phyloP scores from a whole-genome alignment of 2,888 invertebrate genomes.

The Anthrax anthrax region DNA sequence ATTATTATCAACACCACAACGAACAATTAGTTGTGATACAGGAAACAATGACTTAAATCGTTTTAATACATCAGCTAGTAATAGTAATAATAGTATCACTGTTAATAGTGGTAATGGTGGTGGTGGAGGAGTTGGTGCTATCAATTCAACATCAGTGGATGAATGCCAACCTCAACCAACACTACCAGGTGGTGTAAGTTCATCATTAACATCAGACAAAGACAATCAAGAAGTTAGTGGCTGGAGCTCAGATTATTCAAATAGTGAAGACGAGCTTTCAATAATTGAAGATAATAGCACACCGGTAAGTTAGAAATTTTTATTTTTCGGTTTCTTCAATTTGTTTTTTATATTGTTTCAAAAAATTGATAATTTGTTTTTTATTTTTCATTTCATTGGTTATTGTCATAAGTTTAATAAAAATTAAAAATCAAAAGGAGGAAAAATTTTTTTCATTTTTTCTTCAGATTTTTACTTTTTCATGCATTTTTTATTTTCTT shows the following conservation, averaged over 20 bases:
- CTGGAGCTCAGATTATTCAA: conserved; percentile 86
- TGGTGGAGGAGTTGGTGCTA: conserved; percentile 14
- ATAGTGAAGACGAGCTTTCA: conserved; percentile 74
- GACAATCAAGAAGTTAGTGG: conserved; percentile 56
- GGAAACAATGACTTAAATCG: conserved; percentile 9
- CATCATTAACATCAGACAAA: conserved; percentile 23
- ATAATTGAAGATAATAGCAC: conserved; percentile 47
- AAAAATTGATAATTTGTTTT: too few relatives aligned
- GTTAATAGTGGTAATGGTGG: conserved; percentile 28
- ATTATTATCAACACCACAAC: conserved; percentile 25
- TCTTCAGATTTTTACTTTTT: neutral
- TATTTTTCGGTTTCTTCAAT: neutral
- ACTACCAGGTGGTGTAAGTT: conserved; percentile 7
- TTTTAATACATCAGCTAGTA: neutral
- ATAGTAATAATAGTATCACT: conserved; percentile 17
- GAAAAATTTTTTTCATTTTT: too few relatives aligned
- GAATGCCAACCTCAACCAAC: conserved; percentile 14
- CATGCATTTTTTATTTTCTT: conserved; percentile 11
- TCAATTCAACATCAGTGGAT: conserved; percentile 17
- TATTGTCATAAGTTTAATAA: too few relatives aligned
- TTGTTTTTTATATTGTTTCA: neutral
- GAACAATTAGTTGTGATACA: conserved; percentile 26
- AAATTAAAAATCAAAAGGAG: too few relatives aligned
- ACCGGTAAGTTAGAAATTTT: conserved; percentile 31
- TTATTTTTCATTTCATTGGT: conserved; percentile 6